Evolutionary conservation across 1,140 invertebrate species (phyloP), one percentile per base, ranked within the genome.

Genomic region (Drosophila sp.): DNA sequence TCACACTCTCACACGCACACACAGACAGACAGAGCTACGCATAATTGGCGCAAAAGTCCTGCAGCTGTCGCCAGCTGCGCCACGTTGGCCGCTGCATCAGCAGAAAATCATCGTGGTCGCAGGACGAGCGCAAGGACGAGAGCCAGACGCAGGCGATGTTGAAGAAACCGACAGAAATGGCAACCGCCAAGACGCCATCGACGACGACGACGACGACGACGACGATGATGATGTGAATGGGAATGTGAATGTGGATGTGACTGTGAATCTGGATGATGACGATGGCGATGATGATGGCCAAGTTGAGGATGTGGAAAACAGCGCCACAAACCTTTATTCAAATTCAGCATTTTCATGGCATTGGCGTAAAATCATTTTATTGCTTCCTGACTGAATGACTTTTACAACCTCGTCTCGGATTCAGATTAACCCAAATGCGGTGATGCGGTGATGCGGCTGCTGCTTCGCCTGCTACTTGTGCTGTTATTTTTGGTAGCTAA

Each of bases 261-360:
- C 70, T 25, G 34, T 73, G 25, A 27, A 29, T 32, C 36, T 34
- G 29, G 27, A 29, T 32, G 50, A n/a, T 41, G 27, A 41, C 57
- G 7, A 25, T 61, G 48, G 2, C 56, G 27, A 29, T 46, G 48
- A 38, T 53, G 45, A 59, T 48, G 43, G 36, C 21, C 53, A 48
- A 38, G 32, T 29, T 45, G 70, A 66, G 62, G 36, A 58, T 72
- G 70, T 65, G 36, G 54, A 62, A 74, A 57, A 57, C 57, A 74
- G 45, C 65, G 57, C 58, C 71, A 62, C 64, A 70, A 73, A 84
- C 76, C 83, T 89, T 87, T 87, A 87, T 87, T 87, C 83, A 87
- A 87, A 87, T 87, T 89, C 83, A 89, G 83, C 83, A 87, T 77
- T 87, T 89, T 89, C 83, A 83, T 87, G 76, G 83, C 83, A 89